phyloP scores from a whole-genome alignment of 64 coral and sea anemone species.

The Actinia tenebrosa region DNA sequence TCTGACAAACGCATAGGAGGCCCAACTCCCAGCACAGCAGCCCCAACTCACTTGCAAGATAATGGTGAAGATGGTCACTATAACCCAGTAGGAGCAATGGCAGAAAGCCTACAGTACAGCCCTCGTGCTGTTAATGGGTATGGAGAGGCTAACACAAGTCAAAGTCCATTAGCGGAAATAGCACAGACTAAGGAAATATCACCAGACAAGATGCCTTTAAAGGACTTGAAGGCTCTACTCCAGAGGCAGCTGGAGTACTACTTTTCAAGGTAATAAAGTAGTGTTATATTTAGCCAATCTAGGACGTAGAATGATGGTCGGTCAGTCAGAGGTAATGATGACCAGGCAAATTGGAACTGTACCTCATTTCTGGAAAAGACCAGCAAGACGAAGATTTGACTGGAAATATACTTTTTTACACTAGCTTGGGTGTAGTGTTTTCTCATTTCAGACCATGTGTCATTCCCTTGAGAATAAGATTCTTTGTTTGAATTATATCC shows the following conservation, averaged over 20 bases:
- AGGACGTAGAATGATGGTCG: no score
- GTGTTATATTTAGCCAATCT: no score
- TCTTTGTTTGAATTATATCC: no score
- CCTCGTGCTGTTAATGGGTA: constrained; percentile 76
- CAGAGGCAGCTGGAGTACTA: constrained; percentile 86
- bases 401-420: no score
- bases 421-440: no score
- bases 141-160: constrained; percentile 47
- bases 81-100: constrained; percentile 3
- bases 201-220: constrained; percentile 67
- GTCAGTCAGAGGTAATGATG: no score
- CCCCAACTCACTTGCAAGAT: constrained; percentile 22
- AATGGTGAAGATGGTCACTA: constrained; percentile 27
- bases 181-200: constrained; percentile 38
- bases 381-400: no score
- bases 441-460: no score
- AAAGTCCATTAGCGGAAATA: constrained; percentile 37
- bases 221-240: constrained; percentile 75
- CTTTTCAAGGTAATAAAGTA: constrained; percentile 70
- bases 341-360: no score
- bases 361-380: no score
- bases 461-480: no score
- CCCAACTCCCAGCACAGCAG: constrained; percentile 19
- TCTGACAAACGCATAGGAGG: constrained; percentile 56
- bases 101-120: constrained; percentile 80